These are phyloP conservation scores for Virgularia gustaviana DNA, from an alignment of 92 coral and sea anemone species.

Conservation along the genomic window DNA sequence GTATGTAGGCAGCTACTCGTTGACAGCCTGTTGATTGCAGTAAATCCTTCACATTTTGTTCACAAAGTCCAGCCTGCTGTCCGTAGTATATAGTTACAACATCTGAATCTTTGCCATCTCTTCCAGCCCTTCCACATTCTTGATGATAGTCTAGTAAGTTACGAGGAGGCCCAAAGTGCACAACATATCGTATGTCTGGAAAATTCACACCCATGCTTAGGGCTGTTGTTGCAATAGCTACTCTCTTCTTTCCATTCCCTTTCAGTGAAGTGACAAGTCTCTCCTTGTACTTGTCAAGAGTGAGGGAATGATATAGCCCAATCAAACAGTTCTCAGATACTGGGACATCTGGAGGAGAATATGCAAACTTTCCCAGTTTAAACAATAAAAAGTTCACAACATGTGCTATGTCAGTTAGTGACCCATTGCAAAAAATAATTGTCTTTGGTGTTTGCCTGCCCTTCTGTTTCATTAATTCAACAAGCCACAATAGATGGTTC, in stretches of 20 bases:
- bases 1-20: constrained; percentile 50
- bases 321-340: constrained; percentile 35
- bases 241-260: constrained; percentile 20
- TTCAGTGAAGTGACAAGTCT: constrained; percentile 32
- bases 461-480: constrained; percentile 31
- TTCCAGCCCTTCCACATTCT: constrained; percentile 30
- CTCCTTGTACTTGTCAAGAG: constrained; percentile 44
- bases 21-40: constrained; percentile 46
- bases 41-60: constrained; percentile 50
- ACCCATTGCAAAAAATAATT: constrained; percentile 56
- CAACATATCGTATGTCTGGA: constrained; percentile 13
- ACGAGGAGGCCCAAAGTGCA: constrained; percentile 43
- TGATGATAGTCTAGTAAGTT: constrained; percentile 34
- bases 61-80: constrained; percentile 46
- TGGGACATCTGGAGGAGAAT: constrained; percentile 24
- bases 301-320: constrained; percentile 51
- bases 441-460: constrained; percentile 49
- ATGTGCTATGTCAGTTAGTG: constrained; percentile 40
- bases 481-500: constrained; percentile 41
- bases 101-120: constrained; percentile 32
- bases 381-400: constrained; percentile 29
- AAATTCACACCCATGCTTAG: constrained; percentile 33
- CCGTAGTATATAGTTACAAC: constrained; percentile 48
- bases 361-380: constrained; percentile 39
- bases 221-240: constrained; percentile 32